Percentiles rank a stretch among this genome's conserved stretches.
These are phyloP conservation scores for Burhinus oedicnemus DNA, from an alignment of 2,113 vertebrate species.

Conservation along the genomic window DNA sequence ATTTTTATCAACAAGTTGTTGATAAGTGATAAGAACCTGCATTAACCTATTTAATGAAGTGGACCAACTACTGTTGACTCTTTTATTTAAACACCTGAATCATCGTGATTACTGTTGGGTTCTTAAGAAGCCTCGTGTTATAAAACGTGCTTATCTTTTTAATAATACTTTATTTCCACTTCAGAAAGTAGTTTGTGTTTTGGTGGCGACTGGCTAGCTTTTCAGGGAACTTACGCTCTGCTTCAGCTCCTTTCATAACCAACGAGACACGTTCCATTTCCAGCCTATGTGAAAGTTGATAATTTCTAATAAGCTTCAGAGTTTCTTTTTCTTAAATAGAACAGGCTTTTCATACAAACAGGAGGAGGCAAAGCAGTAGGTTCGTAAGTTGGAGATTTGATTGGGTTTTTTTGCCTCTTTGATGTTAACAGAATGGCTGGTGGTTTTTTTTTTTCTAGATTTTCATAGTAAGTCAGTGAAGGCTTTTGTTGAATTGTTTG, in stretches of 20 bases:
- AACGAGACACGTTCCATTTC: not conserved
- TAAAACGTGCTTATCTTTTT: not conserved
- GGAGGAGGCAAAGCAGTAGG: not conserved
- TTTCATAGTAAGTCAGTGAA: not conserved
- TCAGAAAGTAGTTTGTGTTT: not conserved
- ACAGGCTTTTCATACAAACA: not conserved
- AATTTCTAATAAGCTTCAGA: not conserved
- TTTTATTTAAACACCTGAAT: not conserved
- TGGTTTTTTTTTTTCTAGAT: not conserved
- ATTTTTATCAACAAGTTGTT: not conserved
- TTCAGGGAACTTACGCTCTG: not conserved
- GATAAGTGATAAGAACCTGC: not conserved
- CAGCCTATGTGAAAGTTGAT: not conserved
- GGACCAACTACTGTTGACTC: not conserved
- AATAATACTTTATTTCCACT: not conserved
- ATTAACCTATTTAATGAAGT: not conserved
- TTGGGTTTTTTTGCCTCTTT: not conserved
- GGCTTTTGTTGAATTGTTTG: not conserved
- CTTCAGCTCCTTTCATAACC: accelerated
- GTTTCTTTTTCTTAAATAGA: not conserved
- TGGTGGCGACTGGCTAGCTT: not conserved
- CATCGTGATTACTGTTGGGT: not conserved
- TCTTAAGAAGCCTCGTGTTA: not conserved
- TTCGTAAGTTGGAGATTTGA: not conserved
- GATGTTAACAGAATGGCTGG: not conserved